Conservation (phyloP, 2,888 invertebrate species). For the Acleris sparsana region DNA sequence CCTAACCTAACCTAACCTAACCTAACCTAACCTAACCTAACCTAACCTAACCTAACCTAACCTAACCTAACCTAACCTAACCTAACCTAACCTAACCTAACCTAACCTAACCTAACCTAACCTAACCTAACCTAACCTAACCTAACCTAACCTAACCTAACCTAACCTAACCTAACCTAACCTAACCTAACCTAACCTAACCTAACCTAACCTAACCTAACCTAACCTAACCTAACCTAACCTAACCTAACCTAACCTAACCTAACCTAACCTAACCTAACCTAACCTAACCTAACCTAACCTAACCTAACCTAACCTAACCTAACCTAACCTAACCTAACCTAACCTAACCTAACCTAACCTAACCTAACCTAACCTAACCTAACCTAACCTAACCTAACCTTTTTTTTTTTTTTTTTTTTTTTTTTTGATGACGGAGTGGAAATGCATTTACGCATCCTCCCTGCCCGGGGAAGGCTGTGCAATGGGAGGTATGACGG, state of each 20-base stretch:
- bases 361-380: constrained; percentile 30
- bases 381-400: constrained; percentile 40
- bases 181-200: constrained; percentile 36
- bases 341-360: constrained; percentile 36
- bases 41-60: constrained; percentile 34
- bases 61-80: constrained; percentile 24
- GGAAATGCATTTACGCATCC: no score
- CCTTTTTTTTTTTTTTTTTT: no score
- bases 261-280: constrained; percentile 37
- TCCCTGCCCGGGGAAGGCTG: no score
- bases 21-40: constrained; percentile 31
- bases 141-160: constrained; percentile 29
- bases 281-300: constrained; percentile 37
- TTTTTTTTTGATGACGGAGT: no score
- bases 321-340: constrained; percentile 37
- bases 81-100: constrained; percentile 24
- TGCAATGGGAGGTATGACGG: no score
- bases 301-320: constrained; percentile 37
- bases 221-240: constrained; percentile 35
- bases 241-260: constrained; percentile 35
- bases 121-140: constrained; percentile 34
- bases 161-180: constrained; percentile 28
- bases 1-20: constrained; percentile 36
- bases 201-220: constrained; percentile 34
- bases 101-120: constrained; percentile 28